These are phyloP conservation scores for Microvelia longipes DNA, from an alignment of 1,140 invertebrate species.

Conservation along the genomic window DNA sequence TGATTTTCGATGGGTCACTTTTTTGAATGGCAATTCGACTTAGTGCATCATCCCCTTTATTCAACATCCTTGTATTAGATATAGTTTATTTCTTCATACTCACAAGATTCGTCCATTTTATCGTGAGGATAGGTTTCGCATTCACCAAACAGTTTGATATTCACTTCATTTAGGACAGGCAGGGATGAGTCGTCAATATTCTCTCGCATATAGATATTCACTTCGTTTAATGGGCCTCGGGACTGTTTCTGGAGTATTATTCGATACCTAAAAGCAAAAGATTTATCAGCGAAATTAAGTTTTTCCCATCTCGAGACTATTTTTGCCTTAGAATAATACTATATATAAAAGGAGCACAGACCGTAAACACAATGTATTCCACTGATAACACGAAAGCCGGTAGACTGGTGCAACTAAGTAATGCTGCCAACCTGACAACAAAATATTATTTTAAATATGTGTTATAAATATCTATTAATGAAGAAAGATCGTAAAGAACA, in stretches of 20 bases:
- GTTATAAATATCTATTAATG: too few species aligned
- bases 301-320: too few species aligned
- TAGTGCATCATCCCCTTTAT: too few species aligned
- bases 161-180: not conserved
- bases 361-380: too few species aligned
- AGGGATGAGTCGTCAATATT: not conserved
- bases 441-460: too few species aligned
- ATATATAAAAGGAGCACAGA: too few species aligned
- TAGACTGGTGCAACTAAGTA: too few species aligned
- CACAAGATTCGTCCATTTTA: not conserved
- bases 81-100: not conserved
- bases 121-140: not conserved
- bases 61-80: not conserved
- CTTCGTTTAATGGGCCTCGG: not conserved
- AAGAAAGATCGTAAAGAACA: too few species aligned
- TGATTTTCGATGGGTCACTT: not conserved
- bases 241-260: not conserved
- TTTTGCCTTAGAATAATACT: too few species aligned
- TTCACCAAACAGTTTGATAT: not conserved
- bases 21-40: not conserved
- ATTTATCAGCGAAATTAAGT: too few species aligned
- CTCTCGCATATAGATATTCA: not conserved
- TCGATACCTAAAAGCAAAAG: not conserved
- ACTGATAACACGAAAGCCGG: too few species aligned
- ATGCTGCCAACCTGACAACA: too few species aligned